These are phyloP conservation scores for Falcaria lacertinaria DNA, from an alignment of 2,888 invertebrate genomes.

Conservation along the genomic window DNA sequence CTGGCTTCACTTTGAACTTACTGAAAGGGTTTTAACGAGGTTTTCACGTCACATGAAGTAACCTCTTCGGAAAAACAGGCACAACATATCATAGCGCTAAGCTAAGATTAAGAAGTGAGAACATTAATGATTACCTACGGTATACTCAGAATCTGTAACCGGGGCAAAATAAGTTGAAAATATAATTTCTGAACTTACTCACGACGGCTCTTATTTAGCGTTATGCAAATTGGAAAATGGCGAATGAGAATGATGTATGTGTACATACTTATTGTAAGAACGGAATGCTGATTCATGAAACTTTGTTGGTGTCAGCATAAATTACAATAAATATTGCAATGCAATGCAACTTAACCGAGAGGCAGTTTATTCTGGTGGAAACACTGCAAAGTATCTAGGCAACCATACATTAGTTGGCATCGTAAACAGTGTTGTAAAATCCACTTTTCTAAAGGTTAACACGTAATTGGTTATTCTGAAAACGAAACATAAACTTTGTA, in stretches of 20 bases:
- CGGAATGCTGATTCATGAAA: slow-evolving; percentile 22
- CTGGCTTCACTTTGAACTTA: neutral
- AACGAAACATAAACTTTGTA: slow-evolving; percentile 32
- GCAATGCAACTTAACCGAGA: slow-evolving; percentile 36
- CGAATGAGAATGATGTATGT: slow-evolving; percentile 30
- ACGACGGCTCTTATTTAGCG: slow-evolving; percentile 10
- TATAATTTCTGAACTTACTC: slow-evolving; percentile 4
- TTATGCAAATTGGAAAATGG: slow-evolving; percentile 38
- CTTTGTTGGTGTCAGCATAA: slow-evolving; percentile 42
- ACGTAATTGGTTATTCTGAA: slow-evolving; percentile 49
- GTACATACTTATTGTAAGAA: slow-evolving; percentile 30
- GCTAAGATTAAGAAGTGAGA: neutral
- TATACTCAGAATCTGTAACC: too few species aligned
- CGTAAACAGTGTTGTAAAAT: slow-evolving; percentile 49
- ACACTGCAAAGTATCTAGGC: slow-evolving; percentile 32
- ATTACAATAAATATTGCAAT: slow-evolving; percentile 50
- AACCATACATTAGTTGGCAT: slow-evolving; percentile 40
- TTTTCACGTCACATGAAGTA: too few species aligned
- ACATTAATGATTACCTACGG: too few species aligned
- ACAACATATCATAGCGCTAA: neutral
- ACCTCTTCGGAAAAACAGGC: too few species aligned
- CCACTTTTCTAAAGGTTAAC: slow-evolving; percentile 34
- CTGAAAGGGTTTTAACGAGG: neutral
- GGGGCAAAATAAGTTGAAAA: slow-evolving; percentile 6
- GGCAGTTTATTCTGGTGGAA: slow-evolving; percentile 26